A percentile compares a stretch with the other conserved stretches of the same genome.
Evolutionary conservation across 2,797 vertebrate species (phyloP).

Genomic region (Anabas testudineus): DNA sequence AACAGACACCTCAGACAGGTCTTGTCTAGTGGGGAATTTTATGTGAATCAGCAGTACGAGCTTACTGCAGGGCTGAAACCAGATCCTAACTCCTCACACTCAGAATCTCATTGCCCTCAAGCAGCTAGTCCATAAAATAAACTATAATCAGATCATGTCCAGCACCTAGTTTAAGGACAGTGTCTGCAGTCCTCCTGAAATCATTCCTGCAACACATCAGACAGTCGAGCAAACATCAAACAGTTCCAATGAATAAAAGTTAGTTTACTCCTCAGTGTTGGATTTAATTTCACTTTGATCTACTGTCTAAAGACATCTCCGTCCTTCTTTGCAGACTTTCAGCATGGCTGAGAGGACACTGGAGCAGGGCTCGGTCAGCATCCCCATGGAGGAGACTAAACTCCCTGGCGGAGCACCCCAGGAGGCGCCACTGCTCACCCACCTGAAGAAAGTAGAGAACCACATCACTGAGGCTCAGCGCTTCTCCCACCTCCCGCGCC

Average conservation of each 20-base stretch:
- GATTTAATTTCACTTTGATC: not conserved
- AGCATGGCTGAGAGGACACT: conserved; percentile 92
- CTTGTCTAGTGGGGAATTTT: conserved; percentile 47
- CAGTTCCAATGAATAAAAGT: not conserved
- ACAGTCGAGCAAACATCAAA: not conserved
- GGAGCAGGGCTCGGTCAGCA: conserved; percentile 86
- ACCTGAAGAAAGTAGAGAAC: conserved; percentile 99
- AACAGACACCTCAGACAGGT: conserved; percentile 44
- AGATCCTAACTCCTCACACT: conserved; percentile 67
- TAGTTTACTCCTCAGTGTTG: not conserved
- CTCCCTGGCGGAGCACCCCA: conserved; percentile 79
- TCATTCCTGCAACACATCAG: conserved; percentile 20
- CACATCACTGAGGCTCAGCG: conserved; percentile 98
- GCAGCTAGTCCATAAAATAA: conserved; percentile 50
- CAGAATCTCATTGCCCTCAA: conserved; percentile 65
- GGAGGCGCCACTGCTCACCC: conserved; percentile 91
- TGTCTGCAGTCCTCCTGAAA: conserved; percentile 46
- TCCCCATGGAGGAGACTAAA: conserved; percentile 93
- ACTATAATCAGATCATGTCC: conserved; percentile 65
- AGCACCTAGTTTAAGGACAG: conserved; percentile 51
- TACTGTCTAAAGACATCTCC: not conserved
- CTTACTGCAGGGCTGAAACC: conserved; percentile 74
- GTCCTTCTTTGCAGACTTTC: conserved; percentile 67
- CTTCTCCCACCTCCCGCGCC: conserved; percentile 96
- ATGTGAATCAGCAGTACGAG: conserved; percentile 77